Conservation (phyloP, 2,797 vertebrate genomes). For the Kryptolebias ocellatus region DNA sequence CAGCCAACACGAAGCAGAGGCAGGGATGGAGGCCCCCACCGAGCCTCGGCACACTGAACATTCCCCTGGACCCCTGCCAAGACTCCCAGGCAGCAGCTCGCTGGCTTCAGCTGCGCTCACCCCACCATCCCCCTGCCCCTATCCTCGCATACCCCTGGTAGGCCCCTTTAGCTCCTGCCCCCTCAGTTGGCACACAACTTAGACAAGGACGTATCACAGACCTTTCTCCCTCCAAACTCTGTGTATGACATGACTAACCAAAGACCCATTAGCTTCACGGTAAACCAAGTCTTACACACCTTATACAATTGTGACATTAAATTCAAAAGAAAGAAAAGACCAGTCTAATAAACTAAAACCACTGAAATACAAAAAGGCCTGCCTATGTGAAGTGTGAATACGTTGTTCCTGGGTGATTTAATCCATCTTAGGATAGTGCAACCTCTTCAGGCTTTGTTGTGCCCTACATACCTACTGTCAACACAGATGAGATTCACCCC, state of each 20-base stretch:
- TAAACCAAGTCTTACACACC: neutral
- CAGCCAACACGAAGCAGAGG: slow-evolving; percentile 63
- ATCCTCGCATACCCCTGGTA: slow-evolving; percentile 54
- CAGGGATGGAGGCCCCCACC: slow-evolving; percentile 48
- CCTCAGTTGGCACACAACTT: slow-evolving; percentile 57
- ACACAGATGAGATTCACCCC: slow-evolving; percentile 14
- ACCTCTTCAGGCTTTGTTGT: slow-evolving; percentile 13
- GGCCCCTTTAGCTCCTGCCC: slow-evolving; percentile 58
- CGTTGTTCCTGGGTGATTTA: slow-evolving; percentile 14
- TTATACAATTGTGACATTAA: neutral
- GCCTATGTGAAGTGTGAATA: neutral
- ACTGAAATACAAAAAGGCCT: neutral
- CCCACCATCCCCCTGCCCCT: slow-evolving; percentile 48
- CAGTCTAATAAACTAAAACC: neutral
- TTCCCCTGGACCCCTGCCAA: slow-evolving; percentile 79
- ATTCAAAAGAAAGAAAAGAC: neutral
- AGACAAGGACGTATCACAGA: slow-evolving; percentile 33
- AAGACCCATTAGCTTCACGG: slow-evolving; percentile 1
- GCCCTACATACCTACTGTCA: slow-evolving; percentile 7
- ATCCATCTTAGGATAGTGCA: slow-evolving; percentile 1
- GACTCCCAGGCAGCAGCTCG: slow-evolving; percentile 70
- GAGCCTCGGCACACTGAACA: slow-evolving; percentile 68
- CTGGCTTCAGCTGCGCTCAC: slow-evolving; percentile 38
- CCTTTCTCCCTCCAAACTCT: neutral
- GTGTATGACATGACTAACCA: slow-evolving; percentile 2